A percentile compares a stretch with the other conserved stretches of the same genome.
Conservation (phyloP, 2,888 invertebrate species). For the Drosophila nigricruria region DNA sequence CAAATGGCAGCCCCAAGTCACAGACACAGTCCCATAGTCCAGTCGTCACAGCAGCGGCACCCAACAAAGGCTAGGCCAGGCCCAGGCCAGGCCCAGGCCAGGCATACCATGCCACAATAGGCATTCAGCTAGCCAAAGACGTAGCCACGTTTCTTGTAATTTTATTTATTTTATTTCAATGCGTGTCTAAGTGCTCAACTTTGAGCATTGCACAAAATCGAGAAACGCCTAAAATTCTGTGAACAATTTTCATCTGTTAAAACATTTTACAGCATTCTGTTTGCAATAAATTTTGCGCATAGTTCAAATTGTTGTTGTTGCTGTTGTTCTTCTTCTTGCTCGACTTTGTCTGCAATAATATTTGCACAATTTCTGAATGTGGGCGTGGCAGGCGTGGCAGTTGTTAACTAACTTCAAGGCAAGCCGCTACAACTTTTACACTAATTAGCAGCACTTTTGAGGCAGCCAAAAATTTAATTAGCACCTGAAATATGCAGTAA, state of each 20-base stretch:
- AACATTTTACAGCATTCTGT: slow-evolving; percentile 7
- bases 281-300: slow-evolving; percentile 38
- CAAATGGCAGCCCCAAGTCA: slow-evolving; percentile 40
- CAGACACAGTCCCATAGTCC: background rate
- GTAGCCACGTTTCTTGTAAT: slow-evolving; percentile 55
- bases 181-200: slow-evolving; percentile 74
- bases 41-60: too few relatives aligned
- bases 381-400: background rate
- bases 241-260: slow-evolving; percentile 2
- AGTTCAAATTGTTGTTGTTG: slow-evolving; percentile 36
- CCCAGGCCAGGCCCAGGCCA: too few relatives aligned
- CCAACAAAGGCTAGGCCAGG: background rate
- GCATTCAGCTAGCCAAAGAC: background rate
- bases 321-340: background rate
- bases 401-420: slow-evolving; percentile 11
- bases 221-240: slow-evolving; percentile 23
- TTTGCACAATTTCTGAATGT: slow-evolving; percentile 10
- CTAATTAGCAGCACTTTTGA: slow-evolving; percentile 41
- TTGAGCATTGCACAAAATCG: slow-evolving; percentile 55
- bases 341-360: slow-evolving; percentile 28
- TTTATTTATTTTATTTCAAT: slow-evolving; percentile 80
- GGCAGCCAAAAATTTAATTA: slow-evolving; percentile 43
- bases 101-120: slow-evolving; percentile 7
- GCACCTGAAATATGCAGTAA: background rate
- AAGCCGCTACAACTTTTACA: slow-evolving; percentile 13